Percentiles rank a stretch among this genome's conserved stretches.
Evolutionary conservation across 2,888 invertebrate species (phyloP).

Genomic region (Chalcis sispes): DNA sequence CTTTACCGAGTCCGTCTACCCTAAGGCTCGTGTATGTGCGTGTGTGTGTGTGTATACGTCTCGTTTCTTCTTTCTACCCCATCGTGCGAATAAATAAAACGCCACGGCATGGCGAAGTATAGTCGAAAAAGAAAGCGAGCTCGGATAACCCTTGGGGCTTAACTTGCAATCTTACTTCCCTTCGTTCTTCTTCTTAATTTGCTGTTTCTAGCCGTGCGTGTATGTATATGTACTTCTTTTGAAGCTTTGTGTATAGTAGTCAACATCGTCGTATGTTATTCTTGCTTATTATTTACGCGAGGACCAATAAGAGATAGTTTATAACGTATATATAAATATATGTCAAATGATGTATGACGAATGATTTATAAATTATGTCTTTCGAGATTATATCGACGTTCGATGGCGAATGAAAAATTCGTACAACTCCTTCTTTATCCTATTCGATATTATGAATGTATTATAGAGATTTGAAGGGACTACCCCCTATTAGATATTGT

Average conservation of each 20-base stretch:
- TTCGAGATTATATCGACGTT: too few species aligned
- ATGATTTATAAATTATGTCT: too few species aligned
- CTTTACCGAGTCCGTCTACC: conserved; percentile 5
- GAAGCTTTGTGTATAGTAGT: conserved; percentile 10
- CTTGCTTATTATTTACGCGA: too few species aligned
- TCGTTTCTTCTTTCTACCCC: conserved; percentile 42
- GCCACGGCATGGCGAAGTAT: conserved; percentile 43
- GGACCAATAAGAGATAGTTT: too few species aligned
- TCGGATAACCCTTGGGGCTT: conserved; percentile 49
- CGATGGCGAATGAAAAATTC: too few species aligned
- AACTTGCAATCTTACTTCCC: conserved; percentile 40
- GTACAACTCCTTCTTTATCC: too few species aligned
- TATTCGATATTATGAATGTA: too few species aligned
- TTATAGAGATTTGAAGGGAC: too few species aligned
- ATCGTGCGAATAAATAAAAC: conserved; percentile 60
- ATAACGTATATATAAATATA: too few species aligned
- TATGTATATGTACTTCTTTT: conserved; percentile 28
- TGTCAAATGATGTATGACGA: too few species aligned
- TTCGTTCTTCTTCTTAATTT: conserved; percentile 40
- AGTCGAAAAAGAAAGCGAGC: too few species aligned
- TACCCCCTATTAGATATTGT: too few species aligned
- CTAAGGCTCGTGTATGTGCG: background rate
- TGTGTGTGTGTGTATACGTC: conserved; percentile 1
- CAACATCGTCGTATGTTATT: background rate
- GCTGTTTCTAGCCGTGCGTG: conserved; percentile 33